phyloP scores from a whole-genome alignment of 2,113 vertebrate species.

The Aepyceros melampus region DNA sequence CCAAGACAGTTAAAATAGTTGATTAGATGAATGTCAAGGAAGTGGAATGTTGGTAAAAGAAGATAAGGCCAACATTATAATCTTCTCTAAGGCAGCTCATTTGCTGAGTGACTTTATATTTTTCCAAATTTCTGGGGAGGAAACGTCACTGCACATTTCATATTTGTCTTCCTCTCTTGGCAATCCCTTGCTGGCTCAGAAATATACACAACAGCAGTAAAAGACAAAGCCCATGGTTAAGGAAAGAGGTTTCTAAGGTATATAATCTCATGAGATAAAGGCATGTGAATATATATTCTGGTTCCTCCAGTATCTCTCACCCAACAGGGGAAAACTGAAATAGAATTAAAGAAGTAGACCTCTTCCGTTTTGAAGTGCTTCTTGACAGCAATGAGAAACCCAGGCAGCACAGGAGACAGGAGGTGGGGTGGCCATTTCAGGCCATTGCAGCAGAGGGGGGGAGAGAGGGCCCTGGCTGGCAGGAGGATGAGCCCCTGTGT shows the following conservation, averaged over 20 bases:
- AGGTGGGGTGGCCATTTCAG: background rate
- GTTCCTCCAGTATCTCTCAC: background rate
- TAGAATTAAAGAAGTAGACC: background rate
- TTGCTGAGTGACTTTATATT: background rate
- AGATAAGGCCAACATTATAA: background rate
- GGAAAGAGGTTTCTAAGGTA: background rate
- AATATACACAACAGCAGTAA: background rate
- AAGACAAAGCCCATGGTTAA: background rate
- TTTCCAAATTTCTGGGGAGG: background rate
- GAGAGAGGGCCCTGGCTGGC: background rate
- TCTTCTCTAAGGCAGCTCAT: background rate
- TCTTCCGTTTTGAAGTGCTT: background rate
- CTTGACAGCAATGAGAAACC: background rate
- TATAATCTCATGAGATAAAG: background rate
- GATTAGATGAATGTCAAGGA: background rate
- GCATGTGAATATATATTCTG: background rate
- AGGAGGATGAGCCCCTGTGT: rapidly evolving
- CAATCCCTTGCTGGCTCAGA: background rate
- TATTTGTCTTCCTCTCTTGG: background rate
- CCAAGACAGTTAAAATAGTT: background rate
- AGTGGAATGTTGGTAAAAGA: slow-evolving; percentile 21
- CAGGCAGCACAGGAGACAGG: background rate
- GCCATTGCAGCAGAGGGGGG: background rate
- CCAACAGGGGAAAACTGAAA: background rate
- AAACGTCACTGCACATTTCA: background rate